Evolutionary conservation across 2,888 invertebrate genomes (phyloP).

Genomic region (Mythimna loreyi): DNA sequence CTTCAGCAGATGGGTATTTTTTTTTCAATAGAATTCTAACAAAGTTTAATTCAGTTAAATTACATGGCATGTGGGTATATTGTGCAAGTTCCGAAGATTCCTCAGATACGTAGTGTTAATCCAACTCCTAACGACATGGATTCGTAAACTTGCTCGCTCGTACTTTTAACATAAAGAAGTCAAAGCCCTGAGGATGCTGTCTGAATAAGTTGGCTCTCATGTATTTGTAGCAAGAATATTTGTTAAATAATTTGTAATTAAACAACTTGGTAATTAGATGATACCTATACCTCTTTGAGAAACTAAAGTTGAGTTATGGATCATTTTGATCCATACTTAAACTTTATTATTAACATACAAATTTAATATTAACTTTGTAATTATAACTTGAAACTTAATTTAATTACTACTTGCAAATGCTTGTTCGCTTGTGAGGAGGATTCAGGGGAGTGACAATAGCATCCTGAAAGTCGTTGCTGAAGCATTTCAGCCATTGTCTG

Average conservation of each 20-base stretch:
- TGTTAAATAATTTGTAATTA: constrained; percentile 22
- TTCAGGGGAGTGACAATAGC: no score
- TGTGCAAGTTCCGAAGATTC: constrained; percentile 44
- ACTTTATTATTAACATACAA: background rate
- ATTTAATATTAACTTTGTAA: background rate
- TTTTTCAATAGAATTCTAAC: background rate
- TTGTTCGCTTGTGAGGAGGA: no score
- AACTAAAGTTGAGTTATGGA: constrained; percentile 3
- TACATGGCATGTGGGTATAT: constrained; percentile 46
- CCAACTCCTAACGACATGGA: constrained; percentile 34
- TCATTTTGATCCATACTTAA: no score
- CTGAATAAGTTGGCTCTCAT: constrained; percentile 29
- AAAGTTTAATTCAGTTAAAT: constrained; percentile 39
- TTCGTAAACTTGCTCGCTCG: constrained; percentile 21
- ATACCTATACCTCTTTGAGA: constrained; percentile 4
- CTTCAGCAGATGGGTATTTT: constrained; percentile 15
- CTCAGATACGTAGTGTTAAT: constrained; percentile 37
- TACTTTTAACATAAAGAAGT: constrained; percentile 45
- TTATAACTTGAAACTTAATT: background rate
- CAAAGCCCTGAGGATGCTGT: constrained; percentile 37
- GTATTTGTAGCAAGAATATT: constrained; percentile 14
- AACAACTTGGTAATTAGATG: constrained; percentile 12
- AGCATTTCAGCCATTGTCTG: no score
- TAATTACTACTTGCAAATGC: background rate
- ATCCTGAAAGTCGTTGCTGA: no score